Conservation (phyloP, 2,888 invertebrate genomes). For the Drosophila neonasuta region DNA sequence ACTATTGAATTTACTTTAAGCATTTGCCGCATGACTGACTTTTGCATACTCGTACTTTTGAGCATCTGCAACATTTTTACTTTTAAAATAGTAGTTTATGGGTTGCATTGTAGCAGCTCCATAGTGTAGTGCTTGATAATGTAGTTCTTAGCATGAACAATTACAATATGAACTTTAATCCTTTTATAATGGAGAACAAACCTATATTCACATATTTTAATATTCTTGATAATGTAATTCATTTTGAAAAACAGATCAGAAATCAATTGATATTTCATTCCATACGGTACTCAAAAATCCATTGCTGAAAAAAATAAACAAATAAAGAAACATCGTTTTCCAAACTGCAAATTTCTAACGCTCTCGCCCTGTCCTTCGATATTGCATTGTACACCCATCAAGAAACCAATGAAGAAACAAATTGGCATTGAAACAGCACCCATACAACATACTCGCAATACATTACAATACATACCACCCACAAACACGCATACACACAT, state of each 20-base stretch:
- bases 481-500: constrained; percentile 7
- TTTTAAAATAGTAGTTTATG: constrained; percentile 34
- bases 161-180: constrained; percentile 27
- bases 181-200: not conserved
- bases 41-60: constrained; percentile 12
- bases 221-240: not conserved
- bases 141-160: constrained; percentile 63
- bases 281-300: constrained; percentile 12
- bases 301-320: constrained; percentile 28
- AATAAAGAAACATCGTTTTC: constrained; percentile 6
- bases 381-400: constrained; percentile 36
- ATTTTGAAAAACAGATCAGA: constrained; percentile 14
- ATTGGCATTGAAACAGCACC: constrained; percentile 53
- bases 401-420: constrained; percentile 51
- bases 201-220: not conserved
- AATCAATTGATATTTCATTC: constrained; percentile 2
- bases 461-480: constrained; percentile 24
- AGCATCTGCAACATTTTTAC: constrained; percentile 33
- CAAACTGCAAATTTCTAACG: constrained; percentile 33
- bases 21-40: constrained; percentile 53
- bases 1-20: constrained; percentile 59
- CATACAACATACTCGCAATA: constrained; percentile 29
- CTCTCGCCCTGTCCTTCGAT: constrained; percentile 36
- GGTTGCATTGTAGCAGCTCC: constrained; percentile 22
- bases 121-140: constrained; percentile 47